Base-by-base conservation (phyloP, 1,140 invertebrate species). In the Cephus cinctus region DNA sequence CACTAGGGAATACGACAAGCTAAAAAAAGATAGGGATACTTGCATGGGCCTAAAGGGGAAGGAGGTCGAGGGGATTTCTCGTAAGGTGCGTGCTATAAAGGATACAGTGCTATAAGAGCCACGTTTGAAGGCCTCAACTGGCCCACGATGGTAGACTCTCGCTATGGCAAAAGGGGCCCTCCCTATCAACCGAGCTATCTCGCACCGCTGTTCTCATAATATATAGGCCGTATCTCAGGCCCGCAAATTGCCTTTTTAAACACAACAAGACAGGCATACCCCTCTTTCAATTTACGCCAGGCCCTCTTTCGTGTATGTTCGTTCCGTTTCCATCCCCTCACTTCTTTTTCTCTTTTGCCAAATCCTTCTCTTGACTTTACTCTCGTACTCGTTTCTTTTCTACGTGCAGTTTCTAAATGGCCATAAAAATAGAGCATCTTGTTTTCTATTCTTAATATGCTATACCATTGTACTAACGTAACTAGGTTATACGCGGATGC, bases 241-340 rank as follows among this genome's bases (percentile, higher is more conserved):
- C 63, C 64, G 70, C 70, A 72, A 75, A 75, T 75, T 73, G 69
- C 70, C 65, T 73, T 75, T 75, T 75, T 75, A 71, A 73, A 73
- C 69, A 68, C 66, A 70, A 73, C 69, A 69, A 69, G 69, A 71
- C 65, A 63, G 68, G 67, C 65, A 63, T 72, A 59, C 68, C n/a
- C 67, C 67, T 67, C 71, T 72, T 75, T 75, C 72, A 73, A 72
- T 75, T 75, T 71, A 70, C 70, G 62, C 68, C 59, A 59, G 63
- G 62, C 63, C 64, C 65, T 67, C 58, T 70, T 69, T 71, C 65
- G 59, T 63, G 63, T 56, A 54, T 52, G 52, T 14, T 23, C 31
- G 20, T 31, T 43, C 18, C 43, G 18, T 21, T 18, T 8, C 30
- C n/a, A 18, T 14, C 44, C 43, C 60, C 14, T 41, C 57, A 50